Evolutionary conservation across 2,797 vertebrate species (phyloP).

Genomic region (Cercopithecus hamlyni): DNA sequence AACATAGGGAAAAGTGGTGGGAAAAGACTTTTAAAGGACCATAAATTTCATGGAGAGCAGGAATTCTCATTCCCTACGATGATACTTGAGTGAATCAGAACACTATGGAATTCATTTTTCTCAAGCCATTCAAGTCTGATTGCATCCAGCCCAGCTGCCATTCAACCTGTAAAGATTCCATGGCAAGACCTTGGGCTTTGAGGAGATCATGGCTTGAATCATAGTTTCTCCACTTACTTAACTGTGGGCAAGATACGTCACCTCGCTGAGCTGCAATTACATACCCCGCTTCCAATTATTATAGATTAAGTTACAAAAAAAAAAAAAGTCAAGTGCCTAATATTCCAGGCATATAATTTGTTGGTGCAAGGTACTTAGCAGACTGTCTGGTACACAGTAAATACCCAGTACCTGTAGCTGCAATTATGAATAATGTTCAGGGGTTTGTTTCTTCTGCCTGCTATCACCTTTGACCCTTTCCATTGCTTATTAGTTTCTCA

Average conservation of each 20-base stretch:
- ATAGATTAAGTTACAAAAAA: background rate
- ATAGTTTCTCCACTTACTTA: background rate
- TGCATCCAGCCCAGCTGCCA: background rate
- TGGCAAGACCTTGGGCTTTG: constrained; percentile 1
- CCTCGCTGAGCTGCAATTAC: background rate
- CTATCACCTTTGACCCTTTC: background rate
- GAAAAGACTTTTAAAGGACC: background rate
- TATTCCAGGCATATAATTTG: background rate
- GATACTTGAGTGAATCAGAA: background rate
- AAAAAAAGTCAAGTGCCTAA: background rate
- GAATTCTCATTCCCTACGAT: background rate
- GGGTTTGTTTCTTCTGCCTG: background rate
- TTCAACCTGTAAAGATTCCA: background rate
- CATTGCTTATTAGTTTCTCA: background rate
- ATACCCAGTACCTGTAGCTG: background rate
- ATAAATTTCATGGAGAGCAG: background rate
- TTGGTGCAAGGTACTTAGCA: background rate
- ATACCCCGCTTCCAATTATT: background rate
- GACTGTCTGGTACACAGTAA: background rate
- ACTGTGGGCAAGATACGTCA: background rate
- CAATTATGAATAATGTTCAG: background rate
- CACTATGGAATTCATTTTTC: background rate
- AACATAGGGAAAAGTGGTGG: background rate
- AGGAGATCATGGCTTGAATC: background rate
- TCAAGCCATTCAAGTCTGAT: background rate